A percentile compares a stretch with the other conserved stretches of the same genome.
phyloP scores from a whole-genome alignment of 2,797 vertebrate species.

The Bradypus variegatus region DNA sequence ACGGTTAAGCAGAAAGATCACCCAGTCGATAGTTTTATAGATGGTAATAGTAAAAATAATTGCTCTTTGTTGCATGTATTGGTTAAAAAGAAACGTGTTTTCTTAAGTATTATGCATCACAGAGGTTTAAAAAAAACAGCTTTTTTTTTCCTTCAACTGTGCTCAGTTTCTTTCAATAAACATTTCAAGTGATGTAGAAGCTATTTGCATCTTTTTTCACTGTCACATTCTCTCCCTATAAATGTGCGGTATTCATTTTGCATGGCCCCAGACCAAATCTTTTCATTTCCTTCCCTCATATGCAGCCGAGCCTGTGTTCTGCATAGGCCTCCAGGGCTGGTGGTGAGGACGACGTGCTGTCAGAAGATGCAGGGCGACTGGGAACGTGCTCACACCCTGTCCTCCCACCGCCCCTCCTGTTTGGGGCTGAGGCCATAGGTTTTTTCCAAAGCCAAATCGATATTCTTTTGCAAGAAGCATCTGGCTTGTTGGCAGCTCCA shows the following conservation, averaged over 20 bases:
- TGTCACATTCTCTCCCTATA: neutral
- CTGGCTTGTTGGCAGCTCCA: conserved; percentile 60
- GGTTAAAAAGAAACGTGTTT: conserved; percentile 23
- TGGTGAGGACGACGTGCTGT: neutral
- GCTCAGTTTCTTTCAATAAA: conserved; percentile 1
- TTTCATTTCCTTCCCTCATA: neutral
- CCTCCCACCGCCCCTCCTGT: neutral
- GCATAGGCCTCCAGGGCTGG: neutral
- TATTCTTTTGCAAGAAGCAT: conserved; percentile 50
- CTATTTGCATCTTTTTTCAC: neutral
- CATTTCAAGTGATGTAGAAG: neutral
- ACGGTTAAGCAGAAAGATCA: neutral
- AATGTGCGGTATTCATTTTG: neutral
- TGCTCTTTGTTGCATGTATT: neutral
- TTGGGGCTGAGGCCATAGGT: conserved; percentile 28
- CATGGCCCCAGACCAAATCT: neutral
- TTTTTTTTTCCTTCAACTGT: neutral
- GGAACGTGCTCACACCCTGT: fast-evolving
- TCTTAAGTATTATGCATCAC: neutral
- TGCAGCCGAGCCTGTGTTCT: neutral
- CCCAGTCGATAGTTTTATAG: neutral
- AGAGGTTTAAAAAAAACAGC: neutral
- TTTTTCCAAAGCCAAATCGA: conserved; percentile 28
- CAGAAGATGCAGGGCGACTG: neutral
- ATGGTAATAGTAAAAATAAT: neutral